Evolutionary conservation across 2,888 invertebrate species (phyloP).

Genomic region (Catocala fraxini): DNA sequence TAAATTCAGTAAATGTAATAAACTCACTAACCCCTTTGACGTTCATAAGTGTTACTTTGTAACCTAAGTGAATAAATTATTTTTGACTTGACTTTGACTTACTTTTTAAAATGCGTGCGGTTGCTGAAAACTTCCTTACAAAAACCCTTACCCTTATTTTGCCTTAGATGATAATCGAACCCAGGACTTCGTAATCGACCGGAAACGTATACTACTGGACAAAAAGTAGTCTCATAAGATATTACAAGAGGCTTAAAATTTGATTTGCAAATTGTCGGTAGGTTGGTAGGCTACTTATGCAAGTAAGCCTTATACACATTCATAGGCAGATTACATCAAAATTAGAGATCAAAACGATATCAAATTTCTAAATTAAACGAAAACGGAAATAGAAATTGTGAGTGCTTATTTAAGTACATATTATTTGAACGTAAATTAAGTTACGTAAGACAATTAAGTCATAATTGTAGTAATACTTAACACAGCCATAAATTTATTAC

Average conservation of each 20-base stretch:
- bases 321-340: conserved; percentile 11
- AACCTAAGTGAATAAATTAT: no score
- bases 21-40: no score
- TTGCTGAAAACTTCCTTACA: no score
- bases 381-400: conserved; percentile 15
- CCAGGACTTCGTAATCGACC: neutral
- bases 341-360: conserved; percentile 17
- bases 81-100: no score
- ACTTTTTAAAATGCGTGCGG: no score
- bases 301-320: conserved; percentile 10
- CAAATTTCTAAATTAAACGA: conserved; percentile 18
- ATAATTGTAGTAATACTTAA: neutral
- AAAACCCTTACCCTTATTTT: no score
- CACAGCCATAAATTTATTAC: neutral
- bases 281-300: conserved; percentile 1
- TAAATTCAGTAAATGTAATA: no score
- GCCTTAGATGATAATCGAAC: neutral
- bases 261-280: conserved; percentile 3
- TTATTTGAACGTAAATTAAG: conserved; percentile 1
- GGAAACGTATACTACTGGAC: no score
- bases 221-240: neutral
- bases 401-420: conserved; percentile 8
- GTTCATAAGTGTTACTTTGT: no score
- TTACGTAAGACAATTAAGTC: conserved; percentile 6
- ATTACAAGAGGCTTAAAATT: neutral